A percentile compares a stretch with the other conserved stretches of the same genome.
phyloP scores from a whole-genome alignment of 2,113 vertebrate species.

The Callithrix jacchus region DNA sequence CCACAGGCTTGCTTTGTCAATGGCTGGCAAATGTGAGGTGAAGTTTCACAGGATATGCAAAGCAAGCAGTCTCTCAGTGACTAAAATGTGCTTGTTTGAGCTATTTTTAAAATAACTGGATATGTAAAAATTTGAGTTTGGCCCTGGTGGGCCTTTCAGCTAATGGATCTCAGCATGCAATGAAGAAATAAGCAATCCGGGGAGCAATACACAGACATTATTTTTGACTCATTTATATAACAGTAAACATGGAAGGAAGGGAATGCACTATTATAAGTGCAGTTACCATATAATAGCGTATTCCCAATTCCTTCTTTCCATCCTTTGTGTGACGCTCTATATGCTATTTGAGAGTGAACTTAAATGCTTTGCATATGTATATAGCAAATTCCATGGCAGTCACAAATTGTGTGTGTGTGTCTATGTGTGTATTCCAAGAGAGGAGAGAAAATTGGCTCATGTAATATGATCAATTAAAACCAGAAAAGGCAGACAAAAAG shows the following conservation, averaged over 20 bases:
- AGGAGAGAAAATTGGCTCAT: neutral
- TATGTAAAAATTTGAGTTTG: neutral
- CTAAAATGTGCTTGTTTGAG: neutral
- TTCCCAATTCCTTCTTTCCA: no score
- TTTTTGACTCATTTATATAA: neutral
- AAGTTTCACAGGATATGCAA: neutral
- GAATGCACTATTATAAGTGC: neutral
- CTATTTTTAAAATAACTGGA: neutral
- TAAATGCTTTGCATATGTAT: neutral
- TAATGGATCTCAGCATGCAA: neutral
- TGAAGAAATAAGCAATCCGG: neutral
- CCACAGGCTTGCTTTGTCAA: neutral
- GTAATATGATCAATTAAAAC: neutral
- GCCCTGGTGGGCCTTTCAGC: neutral
- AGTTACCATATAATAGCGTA: neutral
- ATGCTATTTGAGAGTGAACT: neutral
- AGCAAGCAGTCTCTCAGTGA: conserved; percentile 2
- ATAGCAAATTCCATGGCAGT: neutral
- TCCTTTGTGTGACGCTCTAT: neutral
- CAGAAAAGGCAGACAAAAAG: neutral
- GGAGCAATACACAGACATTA: neutral
- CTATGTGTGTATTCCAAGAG: neutral
- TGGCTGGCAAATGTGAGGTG: neutral
- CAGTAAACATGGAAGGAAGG: neutral
- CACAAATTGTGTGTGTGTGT: neutral